These are phyloP conservation scores for Nestor notabilis DNA, from an alignment of 2,113 vertebrate genomes.

Conservation along the genomic window DNA sequence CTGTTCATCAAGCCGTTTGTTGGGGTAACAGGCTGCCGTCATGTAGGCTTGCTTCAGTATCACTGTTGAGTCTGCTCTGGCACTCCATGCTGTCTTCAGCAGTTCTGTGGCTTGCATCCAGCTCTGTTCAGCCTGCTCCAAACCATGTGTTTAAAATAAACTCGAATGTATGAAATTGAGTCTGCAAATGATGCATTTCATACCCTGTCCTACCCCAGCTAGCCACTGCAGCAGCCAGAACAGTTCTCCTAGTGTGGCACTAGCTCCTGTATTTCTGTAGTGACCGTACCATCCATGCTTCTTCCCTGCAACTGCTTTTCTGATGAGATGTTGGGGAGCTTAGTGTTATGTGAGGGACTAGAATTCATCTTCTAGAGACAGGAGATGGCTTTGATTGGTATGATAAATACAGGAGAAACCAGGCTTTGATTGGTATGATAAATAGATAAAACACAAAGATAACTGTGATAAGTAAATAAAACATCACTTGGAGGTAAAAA, in stretches of 20 bases:
- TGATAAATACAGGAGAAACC: background rate
- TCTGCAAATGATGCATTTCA: background rate
- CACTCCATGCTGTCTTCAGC: background rate
- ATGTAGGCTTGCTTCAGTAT: background rate
- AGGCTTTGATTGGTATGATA: background rate
- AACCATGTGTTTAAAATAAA: background rate
- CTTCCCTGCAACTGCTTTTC: background rate
- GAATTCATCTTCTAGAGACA: background rate
- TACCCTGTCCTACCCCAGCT: background rate
- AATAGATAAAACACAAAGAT: background rate
- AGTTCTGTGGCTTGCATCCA: background rate
- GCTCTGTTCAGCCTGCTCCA: background rate
- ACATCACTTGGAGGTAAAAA: background rate
- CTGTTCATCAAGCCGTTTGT: background rate
- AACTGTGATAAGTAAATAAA: background rate
- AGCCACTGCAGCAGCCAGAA: background rate
- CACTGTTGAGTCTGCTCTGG: background rate
- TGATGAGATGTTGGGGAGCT: background rate
- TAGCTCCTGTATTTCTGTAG: background rate
- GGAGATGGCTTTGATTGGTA: background rate
- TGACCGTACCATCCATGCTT: rapidly evolving
- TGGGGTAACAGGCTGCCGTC: background rate
- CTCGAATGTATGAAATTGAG: background rate
- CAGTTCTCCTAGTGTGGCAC: background rate
- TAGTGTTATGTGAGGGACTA: background rate